Base-by-base conservation (phyloP, 2,888 invertebrate species). In the Eupsilia transversa region DNA sequence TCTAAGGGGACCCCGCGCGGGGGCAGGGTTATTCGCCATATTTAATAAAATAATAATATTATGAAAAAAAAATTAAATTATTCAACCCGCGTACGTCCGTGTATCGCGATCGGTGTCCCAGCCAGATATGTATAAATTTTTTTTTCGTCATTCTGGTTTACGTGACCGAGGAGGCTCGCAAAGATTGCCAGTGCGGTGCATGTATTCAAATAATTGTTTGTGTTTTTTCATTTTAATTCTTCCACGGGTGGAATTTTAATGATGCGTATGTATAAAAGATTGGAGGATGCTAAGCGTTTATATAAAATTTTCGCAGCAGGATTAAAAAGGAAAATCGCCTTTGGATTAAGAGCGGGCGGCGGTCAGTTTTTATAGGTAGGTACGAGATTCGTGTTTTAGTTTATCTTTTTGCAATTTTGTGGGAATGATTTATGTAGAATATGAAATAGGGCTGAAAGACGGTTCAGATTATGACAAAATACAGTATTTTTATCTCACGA, bases 81-180 rank as follows among this genome's bases (percentile, higher is more conserved):
- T 96, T 96, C 96, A 86, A 79, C 84, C 91, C 92, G 93, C 96
- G 95, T 95, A 84, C 92, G 88, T 86, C 83, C 92, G 93, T 92
- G 94, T 95, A 96, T 96, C 95, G 94, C 94, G 93, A 96, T 96
- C 94, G 93, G 94, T 95, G 96, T 90, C 89, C 92, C 87, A 90
- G 93, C 90, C 95, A 94, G 95, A 95, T 94, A 91, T 87, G 89
- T 90, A 85, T 87, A 92, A 91, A 90, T 88, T 91, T 91, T 92
- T 93, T 91, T 89, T 89, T 90, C 91, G 90, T 90, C 92, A 90
- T 94, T 94, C 91, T 91, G 91, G 86, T 91, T 88, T 94, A 96
- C 95, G 96, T 95, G 96, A 96, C 95, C 94, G 88, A 90, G 91
- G 93, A 90, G 90, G 87, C 92, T 88, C 87, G 92, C 91, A 86